Evolutionary conservation across 2,113 vertebrate species (phyloP), one percentile per base, ranked within the genome.

Genomic region (Laticauda laticaudata): DNA sequence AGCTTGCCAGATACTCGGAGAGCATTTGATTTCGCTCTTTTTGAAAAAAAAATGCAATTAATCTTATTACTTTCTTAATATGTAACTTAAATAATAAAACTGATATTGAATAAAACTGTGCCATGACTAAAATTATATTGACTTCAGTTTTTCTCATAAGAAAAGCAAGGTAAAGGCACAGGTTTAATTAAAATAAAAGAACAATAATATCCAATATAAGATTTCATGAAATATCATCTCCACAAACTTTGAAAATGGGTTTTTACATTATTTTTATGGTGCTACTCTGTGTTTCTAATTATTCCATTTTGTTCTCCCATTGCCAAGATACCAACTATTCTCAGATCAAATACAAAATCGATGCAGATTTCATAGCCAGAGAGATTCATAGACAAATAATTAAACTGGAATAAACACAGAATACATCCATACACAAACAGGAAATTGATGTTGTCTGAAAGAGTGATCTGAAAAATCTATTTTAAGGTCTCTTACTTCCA

Each of bases 341-440:
- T 23, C 34, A 81, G 75, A 81, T 43, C 75, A 81, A 81, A 43
- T 43, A 81, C 75, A 81, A 18, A 43, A 81, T 43, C 2, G 3
- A 81, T 81, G 75, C 75, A 81, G 75, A 81, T 43, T 18, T 81
- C 75, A 23, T 43, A 18, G 34, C 7, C 24, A 69, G 43, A 90
- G 59, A 59, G 61, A 69, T 51, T 69, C 18, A 15, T 10, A 96
- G 96, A 96, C 95, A 94, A 97, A 96, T 97, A 96, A 97, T 53
- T 96, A 92, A 94, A 90, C 93, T 94, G 93, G 95, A 88, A 91
- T 93, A 23, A 20, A 61, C 29, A 7, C 91, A 51, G 57, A 51
- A 88, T 54, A 45, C 86, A 61, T 56, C 43, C 61, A 24, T 2
- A 54, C 51, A 23, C 55, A 54, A 86, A 53, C 45, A 57, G 48